These are phyloP conservation scores for Leuctra nigra DNA, from an alignment of 2,888 invertebrate species.

Conservation along the genomic window DNA sequence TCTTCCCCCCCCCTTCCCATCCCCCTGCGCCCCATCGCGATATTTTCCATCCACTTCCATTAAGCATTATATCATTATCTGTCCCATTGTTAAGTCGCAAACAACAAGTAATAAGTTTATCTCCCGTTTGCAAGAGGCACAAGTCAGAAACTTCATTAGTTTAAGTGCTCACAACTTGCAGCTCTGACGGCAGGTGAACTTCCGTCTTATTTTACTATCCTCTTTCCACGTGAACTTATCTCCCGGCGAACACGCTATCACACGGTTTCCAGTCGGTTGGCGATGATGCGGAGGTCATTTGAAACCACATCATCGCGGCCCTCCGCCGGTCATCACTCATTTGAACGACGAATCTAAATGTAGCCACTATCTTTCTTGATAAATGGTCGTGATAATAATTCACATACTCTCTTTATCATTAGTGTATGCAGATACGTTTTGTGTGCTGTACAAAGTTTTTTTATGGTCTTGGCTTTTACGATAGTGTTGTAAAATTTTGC, in stretches of 20 bases:
- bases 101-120: conserved; percentile 20
- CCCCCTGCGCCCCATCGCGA: conserved; percentile 2
- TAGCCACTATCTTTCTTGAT: conserved; percentile 23
- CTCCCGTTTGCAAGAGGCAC: neutral
- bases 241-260: neutral
- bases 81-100: conserved; percentile 17
- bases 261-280: conserved; percentile 29
- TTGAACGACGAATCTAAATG: conserved; percentile 20
- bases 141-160: conserved; percentile 15
- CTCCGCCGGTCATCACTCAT: conserved; percentile 20
- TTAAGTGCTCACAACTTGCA: conserved; percentile 2
- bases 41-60: conserved; percentile 27
- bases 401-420: conserved; percentile 22
- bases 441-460: conserved; percentile 24
- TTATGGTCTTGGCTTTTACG: conserved; percentile 24
- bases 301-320: neutral
- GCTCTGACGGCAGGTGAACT: neutral
- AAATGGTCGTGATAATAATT: conserved; percentile 24
- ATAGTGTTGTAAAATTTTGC: conserved; percentile 19
- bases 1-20: neutral
- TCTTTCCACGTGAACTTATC: neutral
- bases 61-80: conserved; percentile 36
- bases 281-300: conserved; percentile 16
- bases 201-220: neutral
- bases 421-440: conserved; percentile 21